phyloP scores from a whole-genome alignment of 2,797 vertebrate species.

The Molossus molossus region DNA sequence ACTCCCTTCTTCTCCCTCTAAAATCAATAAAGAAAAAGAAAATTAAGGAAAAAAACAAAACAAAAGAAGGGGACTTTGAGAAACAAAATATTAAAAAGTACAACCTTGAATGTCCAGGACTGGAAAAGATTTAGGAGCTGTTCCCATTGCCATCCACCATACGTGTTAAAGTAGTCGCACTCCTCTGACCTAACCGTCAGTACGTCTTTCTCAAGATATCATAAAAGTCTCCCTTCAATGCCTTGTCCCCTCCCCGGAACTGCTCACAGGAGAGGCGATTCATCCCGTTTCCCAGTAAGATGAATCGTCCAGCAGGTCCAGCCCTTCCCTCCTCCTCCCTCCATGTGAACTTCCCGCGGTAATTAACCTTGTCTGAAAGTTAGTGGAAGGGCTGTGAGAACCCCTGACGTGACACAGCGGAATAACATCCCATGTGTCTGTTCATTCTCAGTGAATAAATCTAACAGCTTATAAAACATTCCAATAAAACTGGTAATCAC shows the following conservation, averaged over 20 bases:
- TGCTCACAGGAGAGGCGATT: neutral
- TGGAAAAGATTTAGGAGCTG: neutral
- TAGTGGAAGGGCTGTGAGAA: constrained; percentile 67
- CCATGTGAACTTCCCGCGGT: constrained; percentile 61
- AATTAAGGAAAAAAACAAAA: too few species aligned
- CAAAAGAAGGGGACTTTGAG: neutral
- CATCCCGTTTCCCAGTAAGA: neutral
- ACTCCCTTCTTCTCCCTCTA: too few species aligned
- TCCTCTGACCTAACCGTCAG: neutral
- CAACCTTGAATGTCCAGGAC: constrained; percentile 5
- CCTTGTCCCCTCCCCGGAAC: neutral
- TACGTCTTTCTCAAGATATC: constrained; percentile 20
- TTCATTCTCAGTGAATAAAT: constrained; percentile 83
- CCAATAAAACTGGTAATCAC: constrained; percentile 82
- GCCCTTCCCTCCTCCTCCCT: neutral
- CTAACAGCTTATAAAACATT: constrained; percentile 79
- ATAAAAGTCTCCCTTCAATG: neutral
- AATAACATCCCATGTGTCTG: constrained; percentile 67
- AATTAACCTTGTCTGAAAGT: constrained; percentile 74
- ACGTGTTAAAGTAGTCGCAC: neutral
- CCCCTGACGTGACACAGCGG: constrained; percentile 70
- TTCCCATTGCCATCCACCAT: neutral
- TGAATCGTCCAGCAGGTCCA: constrained; percentile 29
- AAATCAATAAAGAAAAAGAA: too few species aligned
- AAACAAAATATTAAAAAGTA: constrained; percentile 43